Conservation (phyloP, 1,140 invertebrate genomes). For the fruit fly (Drosophila melanogaster) region Release_6_plus_ISO1_MT NT_033777.3:12293501-12294000, state of each 20-base stretch:
- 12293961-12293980: conserved; percentile 17
- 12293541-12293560: conserved; percentile 79
- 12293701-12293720: conserved; percentile 46
- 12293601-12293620: conserved; percentile 40
- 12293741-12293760: conserved; percentile 72
- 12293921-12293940: too few relatives aligned
- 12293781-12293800: conserved; percentile 76
- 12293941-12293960: too few relatives aligned
- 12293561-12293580: conserved; percentile 78
- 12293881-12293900: too few relatives aligned
- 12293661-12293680: conserved; percentile 18
- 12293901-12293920: too few relatives aligned
- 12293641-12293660: conserved; percentile 74
- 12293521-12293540: conserved; percentile 36
- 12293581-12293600: conserved; percentile 76
- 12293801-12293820: conserved; percentile 85
- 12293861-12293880: not conserved
- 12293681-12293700: conserved; percentile 36
- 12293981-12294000: conserved; percentile 69
- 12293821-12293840: conserved; percentile 54
- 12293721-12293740: conserved; percentile 62
- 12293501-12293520: conserved; percentile 9
- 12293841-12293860: not conserved
- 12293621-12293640: conserved; percentile 56
- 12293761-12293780: conserved; percentile 79